A percentile compares a stretch with the other conserved stretches of the same genome.
These are phyloP conservation scores for Ernsta delagoae DNA, from an alignment of 2,888 invertebrate species.

Conservation along the genomic window DNA sequence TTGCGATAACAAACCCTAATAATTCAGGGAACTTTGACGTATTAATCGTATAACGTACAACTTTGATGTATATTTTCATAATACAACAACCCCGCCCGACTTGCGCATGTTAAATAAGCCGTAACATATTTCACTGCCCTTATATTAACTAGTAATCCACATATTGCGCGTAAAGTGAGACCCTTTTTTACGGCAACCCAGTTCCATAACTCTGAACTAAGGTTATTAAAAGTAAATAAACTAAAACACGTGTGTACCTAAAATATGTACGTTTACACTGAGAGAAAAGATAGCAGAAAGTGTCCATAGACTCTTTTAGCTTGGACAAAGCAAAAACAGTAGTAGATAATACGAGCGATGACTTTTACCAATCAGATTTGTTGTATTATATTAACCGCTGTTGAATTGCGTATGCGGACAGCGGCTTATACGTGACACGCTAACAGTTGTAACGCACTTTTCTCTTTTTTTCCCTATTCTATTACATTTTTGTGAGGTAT, in stretches of 20 bases:
- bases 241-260: background rate
- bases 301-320: too few species aligned
- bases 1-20: background rate
- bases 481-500: too few species aligned
- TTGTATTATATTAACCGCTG: too few species aligned
- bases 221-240: slow-evolving; percentile 35
- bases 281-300: too few species aligned
- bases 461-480: too few species aligned
- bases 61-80: slow-evolving; percentile 6
- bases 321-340: too few species aligned
- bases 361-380: too few species aligned
- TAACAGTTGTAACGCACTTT: too few species aligned
- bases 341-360: too few species aligned
- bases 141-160: slow-evolving; percentile 51
- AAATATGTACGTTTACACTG: too few species aligned
- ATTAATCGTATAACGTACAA: slow-evolving; percentile 1
- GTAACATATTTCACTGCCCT: slow-evolving; percentile 58
- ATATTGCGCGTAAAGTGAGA: slow-evolving; percentile 60
- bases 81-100: slow-evolving; percentile 2
- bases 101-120: slow-evolving; percentile 45
- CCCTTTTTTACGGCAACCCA: slow-evolving; percentile 31
- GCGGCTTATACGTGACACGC: too few species aligned
- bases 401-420: too few species aligned
- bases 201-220: slow-evolving; percentile 34
- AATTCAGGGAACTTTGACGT: slow-evolving; percentile 6